Base-by-base conservation (phyloP, 2,888 invertebrate genomes). In the Heliothis peltigera region DNA sequence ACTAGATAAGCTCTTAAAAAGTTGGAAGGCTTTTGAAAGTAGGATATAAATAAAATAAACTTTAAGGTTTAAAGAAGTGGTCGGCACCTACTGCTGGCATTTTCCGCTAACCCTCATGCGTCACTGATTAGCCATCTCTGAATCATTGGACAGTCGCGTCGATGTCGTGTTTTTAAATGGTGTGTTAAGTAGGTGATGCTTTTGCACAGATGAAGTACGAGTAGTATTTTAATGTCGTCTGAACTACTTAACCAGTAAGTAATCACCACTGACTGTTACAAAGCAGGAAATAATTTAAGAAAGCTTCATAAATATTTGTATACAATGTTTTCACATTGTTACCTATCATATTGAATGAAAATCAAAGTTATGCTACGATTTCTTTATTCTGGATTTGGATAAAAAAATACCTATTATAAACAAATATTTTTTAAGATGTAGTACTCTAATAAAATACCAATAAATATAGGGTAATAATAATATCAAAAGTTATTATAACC, bases 71-170 rank as follows among this genome's bases (percentile, higher is more conserved):
- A 15, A 35, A 35, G 35, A 35, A 35, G 35, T 15, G 6, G 28
- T 28, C 3, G 4, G 35, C n/a, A n/a, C n/a, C n/a, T 35, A 35
- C 15, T 51, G n/a, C 28, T 44, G 59, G 51, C 48, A 52, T 58
- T 62, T 64, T 60, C 59, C 59, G 44, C 10, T 5, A 18, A 47
- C 21, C 19, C 56, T n/a, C 32, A 63, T 74, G 64, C 58, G 63
- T 77, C 70, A 77, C 53, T 55, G 35, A 57, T 55, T 44, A 32
- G n/a, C 47, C 39, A 55, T 21, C 55, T 63, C 52, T 74, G 70
- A 75, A 53, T 74, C 60, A 78, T 53, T 52, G 39, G 46, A 44
- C 35, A 51, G 52, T 46, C n/a, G 51, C 10, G 10, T 19, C 35
- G 19, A 8, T 10, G 44, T 18, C 44, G 44, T 28, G 15, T 17